Base-by-base conservation (phyloP, 2,797 vertebrate genomes). In the Limosa lapponica region DNA sequence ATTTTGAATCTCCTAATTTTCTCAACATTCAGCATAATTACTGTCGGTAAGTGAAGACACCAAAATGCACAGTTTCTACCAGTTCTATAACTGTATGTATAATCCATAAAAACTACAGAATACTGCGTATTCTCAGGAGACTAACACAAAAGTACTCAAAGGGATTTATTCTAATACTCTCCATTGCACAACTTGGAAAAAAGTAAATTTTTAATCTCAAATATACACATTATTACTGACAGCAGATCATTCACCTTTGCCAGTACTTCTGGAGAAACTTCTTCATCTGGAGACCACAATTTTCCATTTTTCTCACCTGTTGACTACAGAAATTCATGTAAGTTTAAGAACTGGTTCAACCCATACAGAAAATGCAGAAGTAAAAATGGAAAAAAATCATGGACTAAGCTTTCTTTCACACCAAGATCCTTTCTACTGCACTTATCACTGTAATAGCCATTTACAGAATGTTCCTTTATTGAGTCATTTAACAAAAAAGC, bases 241-340 rank as follows among this genome's bases (percentile, higher is more conserved):
- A 93, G 71, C 14, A 93, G 41, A 78, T 61, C 59, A 74, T 88
- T 95, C 96, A 98, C 98, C 97, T 98, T 98, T 92, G 98, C 99
- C 93, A 99, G 97, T 82, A 99, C 99, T 97, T 99, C 99, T 85
- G 99, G 99, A 74, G 99, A 99, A 93, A 99, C 99, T 87, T 99
- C 99, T 93, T 99, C 99, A 98, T 99, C 99, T 9, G 99, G 97
- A 86, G 99, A 99, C 99, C 99, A 99, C 59, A 99, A 98, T 97
- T 99, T 99, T 58, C 99, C 99, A 94, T 99, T 99, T 97, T 99
- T 99, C 95, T 99, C 99, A 97, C 99, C 99, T 97, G 99, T 98
- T 58, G 99, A 99, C 99, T 99, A 96, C 16, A 98, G 89, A 97
- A 16, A 95, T 95, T 96, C 84, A 67, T 95, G 84, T 83, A 97